Conservation (phyloP, 2,797 vertebrate genomes). For the Gymnopithys bicolor region DNA sequence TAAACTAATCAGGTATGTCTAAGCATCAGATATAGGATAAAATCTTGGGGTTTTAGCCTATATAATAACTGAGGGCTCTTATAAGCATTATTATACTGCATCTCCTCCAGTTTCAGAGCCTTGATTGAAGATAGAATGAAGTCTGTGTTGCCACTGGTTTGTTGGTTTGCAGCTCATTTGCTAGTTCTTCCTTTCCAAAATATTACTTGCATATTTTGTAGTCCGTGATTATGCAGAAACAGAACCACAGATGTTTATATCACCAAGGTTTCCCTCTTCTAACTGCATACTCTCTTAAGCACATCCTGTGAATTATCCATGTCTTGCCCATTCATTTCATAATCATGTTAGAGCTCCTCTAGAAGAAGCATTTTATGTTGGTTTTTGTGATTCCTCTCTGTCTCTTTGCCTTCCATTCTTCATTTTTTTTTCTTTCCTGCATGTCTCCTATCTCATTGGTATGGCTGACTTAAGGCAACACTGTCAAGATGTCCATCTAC, state of each 20-base stretch:
- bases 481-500: background rate
- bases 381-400: background rate
- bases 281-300: background rate
- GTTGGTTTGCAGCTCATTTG: slow-evolving; percentile 23
- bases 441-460: background rate
- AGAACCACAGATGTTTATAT: slow-evolving; percentile 49
- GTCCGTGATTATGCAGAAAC: slow-evolving; percentile 36
- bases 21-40: background rate
- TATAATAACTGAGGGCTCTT: background rate
- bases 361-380: background rate
- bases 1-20: background rate
- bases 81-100: background rate
- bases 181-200: slow-evolving; percentile 35
- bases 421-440: background rate
- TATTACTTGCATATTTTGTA: slow-evolving; percentile 40
- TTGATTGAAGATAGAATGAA: slow-evolving; percentile 29
- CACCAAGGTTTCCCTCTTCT: slow-evolving; percentile 43
- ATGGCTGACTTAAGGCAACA: background rate
- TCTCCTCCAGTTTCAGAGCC: slow-evolving; percentile 8
- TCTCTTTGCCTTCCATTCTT: background rate
- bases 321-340: background rate
- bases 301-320: background rate
- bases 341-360: background rate
- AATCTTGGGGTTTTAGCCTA: background rate
- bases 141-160: slow-evolving; percentile 16